A percentile compares a stretch with the other conserved stretches of the same genome.
phyloP scores from a whole-genome alignment of 2,113 vertebrate species.

The Solea solea region DNA sequence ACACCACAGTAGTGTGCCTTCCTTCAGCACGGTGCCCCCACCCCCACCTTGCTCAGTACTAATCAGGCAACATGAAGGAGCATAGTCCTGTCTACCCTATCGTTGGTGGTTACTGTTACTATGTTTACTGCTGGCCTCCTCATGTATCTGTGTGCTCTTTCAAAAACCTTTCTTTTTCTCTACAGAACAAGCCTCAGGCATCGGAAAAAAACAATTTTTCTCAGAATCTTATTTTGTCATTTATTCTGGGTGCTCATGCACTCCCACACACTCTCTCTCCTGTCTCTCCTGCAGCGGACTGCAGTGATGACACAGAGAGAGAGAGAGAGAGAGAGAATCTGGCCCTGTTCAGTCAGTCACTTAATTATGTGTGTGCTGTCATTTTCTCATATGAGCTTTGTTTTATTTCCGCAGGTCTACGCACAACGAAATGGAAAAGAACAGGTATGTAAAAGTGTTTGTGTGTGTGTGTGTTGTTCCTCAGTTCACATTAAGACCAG shows the following conservation, averaged over 20 bases:
- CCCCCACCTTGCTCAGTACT: conserved; percentile 11
- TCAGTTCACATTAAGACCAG: not conserved
- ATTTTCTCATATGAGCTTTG: conserved; percentile 44
- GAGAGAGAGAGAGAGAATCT: conserved; percentile 12
- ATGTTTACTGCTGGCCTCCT: conserved; percentile 65
- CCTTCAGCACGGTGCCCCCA: conserved; percentile 1
- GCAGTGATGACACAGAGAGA: conserved; percentile 11
- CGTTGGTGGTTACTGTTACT: conserved; percentile 79
- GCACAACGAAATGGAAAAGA: conserved; percentile 99
- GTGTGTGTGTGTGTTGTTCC: not conserved
- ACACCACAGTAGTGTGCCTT: too few relatives aligned
- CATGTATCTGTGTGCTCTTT: conserved; percentile 25
- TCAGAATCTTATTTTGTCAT: conserved; percentile 38
- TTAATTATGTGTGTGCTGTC: conserved; percentile 19
- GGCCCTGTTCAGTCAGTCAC: conserved; percentile 23
- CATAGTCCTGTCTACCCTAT: conserved; percentile 32
- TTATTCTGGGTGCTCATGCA: conserved; percentile 34
- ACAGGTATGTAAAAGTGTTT: conserved; percentile 84
- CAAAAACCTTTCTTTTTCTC: conserved; percentile 34
- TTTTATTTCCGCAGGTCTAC: conserved; percentile 88
- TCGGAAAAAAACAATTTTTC: conserved; percentile 33
- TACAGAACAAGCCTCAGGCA: conserved; percentile 6
- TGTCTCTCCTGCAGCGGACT: conserved; percentile 40
- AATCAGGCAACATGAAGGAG: conserved; percentile 35
- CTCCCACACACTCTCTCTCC: conserved; percentile 49